These are phyloP conservation scores for Dissostichus mawsoni DNA, from an alignment of 2,113 vertebrate species.

Conservation along the genomic window DNA sequence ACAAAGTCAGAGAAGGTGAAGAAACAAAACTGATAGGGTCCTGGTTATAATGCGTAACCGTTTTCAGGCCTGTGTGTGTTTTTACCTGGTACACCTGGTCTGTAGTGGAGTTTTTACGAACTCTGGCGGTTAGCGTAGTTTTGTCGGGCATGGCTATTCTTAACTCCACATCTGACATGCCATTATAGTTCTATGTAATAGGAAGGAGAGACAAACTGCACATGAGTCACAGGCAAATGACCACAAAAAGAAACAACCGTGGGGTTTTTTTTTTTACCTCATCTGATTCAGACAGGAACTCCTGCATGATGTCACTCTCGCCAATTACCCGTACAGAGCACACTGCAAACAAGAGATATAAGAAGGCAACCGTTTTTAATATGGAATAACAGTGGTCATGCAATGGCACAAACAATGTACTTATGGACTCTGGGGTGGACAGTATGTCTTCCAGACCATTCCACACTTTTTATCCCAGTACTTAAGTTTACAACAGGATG, in stretches of 20 bases:
- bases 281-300: slow-evolving; percentile 96
- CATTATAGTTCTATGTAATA: slow-evolving; percentile 90
- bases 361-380: neutral
- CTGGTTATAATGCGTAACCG: neutral
- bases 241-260: neutral
- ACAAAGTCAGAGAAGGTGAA: neutral
- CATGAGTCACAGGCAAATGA: slow-evolving; percentile 16
- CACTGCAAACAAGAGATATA: slow-evolving; percentile 80
- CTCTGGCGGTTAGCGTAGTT: slow-evolving; percentile 89
- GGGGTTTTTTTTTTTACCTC: slow-evolving; percentile 83
- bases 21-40: neutral
- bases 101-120: slow-evolving; percentile 97
- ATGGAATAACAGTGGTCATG: neutral
- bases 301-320: slow-evolving; percentile 98
- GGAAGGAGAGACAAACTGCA: slow-evolving; percentile 11
- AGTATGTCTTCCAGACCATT: neutral
- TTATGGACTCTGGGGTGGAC: neutral
- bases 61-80: neutral
- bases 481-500: neutral
- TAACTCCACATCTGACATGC: slow-evolving; percentile 94
- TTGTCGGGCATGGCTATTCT: slow-evolving; percentile 93
- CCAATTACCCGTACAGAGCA: slow-evolving; percentile 96
- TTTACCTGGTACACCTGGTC: slow-evolving; percentile 98
- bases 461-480: neutral
- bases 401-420: neutral